Evolutionary conservation across 2,888 invertebrate species (phyloP).

Genomic region (Chorisops tibialis): DNA sequence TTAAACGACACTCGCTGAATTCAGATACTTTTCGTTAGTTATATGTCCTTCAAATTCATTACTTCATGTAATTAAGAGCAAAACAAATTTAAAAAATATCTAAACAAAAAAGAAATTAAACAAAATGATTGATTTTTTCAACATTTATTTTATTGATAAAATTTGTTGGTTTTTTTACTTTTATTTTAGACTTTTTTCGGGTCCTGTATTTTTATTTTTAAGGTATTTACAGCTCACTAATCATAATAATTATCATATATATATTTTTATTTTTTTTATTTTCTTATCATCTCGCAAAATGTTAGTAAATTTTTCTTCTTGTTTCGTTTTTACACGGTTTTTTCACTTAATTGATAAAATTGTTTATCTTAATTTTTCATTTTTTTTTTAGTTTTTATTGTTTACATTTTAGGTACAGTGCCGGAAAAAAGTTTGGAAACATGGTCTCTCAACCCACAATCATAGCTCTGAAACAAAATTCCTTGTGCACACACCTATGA

Average conservation of each 20-base stretch:
- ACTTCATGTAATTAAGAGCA: too few species aligned
- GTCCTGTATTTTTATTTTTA: constrained; percentile 21
- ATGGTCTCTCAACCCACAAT: too few species aligned
- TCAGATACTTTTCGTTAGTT: too few species aligned
- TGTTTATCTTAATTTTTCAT: too few species aligned
- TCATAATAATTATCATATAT: constrained; percentile 19
- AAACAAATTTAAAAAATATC: too few species aligned
- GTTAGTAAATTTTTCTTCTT: background rate
- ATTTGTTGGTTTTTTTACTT: constrained; percentile 11
- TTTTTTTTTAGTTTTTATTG: background rate
- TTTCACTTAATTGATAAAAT: background rate
- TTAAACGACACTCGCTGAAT: too few species aligned
- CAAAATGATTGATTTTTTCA: constrained; percentile 10
- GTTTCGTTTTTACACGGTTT: background rate
- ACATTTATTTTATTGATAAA: constrained; percentile 22
- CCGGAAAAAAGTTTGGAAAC: too few species aligned
- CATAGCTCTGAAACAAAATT: too few species aligned
- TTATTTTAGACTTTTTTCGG: constrained; percentile 20
- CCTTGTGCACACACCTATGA: too few species aligned
- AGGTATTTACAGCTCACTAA: constrained; percentile 23
- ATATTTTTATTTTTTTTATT: background rate
- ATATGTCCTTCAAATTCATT: too few species aligned
- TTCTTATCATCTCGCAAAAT: background rate
- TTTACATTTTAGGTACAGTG: background rate
- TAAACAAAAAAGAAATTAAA: too few species aligned